Evolutionary conservation across 2,113 vertebrate species (phyloP).

Genomic region (Hepsetus odoe): DNA sequence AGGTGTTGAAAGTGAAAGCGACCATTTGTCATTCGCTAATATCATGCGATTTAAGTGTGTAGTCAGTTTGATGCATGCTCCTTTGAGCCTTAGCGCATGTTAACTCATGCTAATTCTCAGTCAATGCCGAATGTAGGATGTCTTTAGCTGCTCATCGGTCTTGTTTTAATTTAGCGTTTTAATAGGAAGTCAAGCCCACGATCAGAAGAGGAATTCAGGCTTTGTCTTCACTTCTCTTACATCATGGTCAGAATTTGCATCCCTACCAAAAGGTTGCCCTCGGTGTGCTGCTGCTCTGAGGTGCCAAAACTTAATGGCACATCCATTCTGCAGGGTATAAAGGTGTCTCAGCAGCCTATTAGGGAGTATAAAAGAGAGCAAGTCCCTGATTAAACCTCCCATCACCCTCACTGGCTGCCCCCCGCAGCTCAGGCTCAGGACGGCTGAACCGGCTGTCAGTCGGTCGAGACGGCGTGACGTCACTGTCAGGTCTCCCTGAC

Average conservation of each 20-base stretch:
- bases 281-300: neutral
- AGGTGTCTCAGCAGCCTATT: constrained; percentile 40
- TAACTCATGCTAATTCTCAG: neutral
- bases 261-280: neutral
- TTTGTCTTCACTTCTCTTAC: too few relatives aligned
- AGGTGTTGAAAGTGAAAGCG: too few relatives aligned
- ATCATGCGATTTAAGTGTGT: neutral
- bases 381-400: constrained; percentile 72
- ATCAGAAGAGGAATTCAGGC: too few relatives aligned
- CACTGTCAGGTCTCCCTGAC: constrained; percentile 95
- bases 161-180: too few relatives aligned
- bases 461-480: constrained; percentile 75
- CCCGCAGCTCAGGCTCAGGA: constrained; percentile 73
- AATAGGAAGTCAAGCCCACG: too few relatives aligned
- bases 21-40: too few relatives aligned
- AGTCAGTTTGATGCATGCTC: too few relatives aligned
- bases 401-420: constrained; percentile 82
- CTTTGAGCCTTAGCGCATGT: too few relatives aligned
- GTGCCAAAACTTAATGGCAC: constrained; percentile 74
- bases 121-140: neutral
- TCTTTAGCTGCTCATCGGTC: too few relatives aligned
- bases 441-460: constrained; percentile 79
- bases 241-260: too few relatives aligned
- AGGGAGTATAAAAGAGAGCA: constrained; percentile 17
- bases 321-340: constrained; percentile 44